phyloP scores from a whole-genome alignment of 2,113 vertebrate genomes.

The Falco punctatus region DNA sequence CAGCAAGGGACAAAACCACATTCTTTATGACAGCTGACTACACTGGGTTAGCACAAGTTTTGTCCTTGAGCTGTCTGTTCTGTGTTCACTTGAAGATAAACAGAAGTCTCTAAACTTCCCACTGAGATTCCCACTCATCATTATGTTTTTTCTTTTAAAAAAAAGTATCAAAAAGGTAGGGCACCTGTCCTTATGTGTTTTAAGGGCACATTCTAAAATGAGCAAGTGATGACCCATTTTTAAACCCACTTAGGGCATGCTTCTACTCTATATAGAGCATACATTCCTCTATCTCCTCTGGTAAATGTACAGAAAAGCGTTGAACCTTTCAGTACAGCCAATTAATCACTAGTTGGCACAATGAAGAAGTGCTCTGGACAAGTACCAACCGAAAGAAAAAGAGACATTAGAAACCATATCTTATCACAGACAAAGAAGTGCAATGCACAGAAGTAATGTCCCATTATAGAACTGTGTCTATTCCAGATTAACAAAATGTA shows the following conservation, averaged over 20 bases:
- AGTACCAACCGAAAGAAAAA: slow-evolving; percentile 28
- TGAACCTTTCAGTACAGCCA: slow-evolving; percentile 60
- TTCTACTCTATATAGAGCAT: slow-evolving; percentile 27
- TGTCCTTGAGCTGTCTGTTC: background rate
- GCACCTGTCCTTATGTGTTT: background rate
- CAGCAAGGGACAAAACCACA: background rate
- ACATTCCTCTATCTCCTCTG: slow-evolving; percentile 50
- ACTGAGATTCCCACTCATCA: background rate
- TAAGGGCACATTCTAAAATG: slow-evolving; percentile 28
- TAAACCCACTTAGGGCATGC: slow-evolving; percentile 38
- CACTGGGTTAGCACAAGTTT: background rate
- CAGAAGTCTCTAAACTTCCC: background rate
- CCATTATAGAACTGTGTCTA: slow-evolving; percentile 40
- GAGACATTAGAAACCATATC: slow-evolving; percentile 37
- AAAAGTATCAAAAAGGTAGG: background rate
- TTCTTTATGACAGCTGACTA: background rate
- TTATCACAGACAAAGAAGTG: slow-evolving; percentile 53
- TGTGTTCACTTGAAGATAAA: slow-evolving; percentile 14
- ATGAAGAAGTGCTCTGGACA: slow-evolving; percentile 55
- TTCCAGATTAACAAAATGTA: slow-evolving; percentile 10
- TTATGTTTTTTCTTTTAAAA: background rate
- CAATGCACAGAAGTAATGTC: slow-evolving; percentile 50
- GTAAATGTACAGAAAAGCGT: slow-evolving; percentile 43
- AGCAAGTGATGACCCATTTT: slow-evolving; percentile 44
- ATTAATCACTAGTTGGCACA: slow-evolving; percentile 71